A percentile compares a stretch with the other conserved stretches of the same genome.
These are phyloP conservation scores for Lerema accius DNA, from an alignment of 1,140 invertebrate species.

Conservation along the genomic window DNA sequence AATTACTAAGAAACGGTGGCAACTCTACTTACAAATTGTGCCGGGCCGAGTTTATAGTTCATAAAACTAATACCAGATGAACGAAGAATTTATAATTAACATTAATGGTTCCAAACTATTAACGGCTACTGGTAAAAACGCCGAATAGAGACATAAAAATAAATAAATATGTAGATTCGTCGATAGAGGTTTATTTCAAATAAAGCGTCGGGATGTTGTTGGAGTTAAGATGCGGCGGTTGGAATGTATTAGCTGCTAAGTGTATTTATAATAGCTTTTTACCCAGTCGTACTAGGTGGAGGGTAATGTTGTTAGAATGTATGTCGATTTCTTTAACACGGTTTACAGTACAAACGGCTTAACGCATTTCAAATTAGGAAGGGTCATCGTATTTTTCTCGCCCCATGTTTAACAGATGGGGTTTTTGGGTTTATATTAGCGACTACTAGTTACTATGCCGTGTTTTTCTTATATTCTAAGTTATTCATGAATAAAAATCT, in stretches of 20 bases:
- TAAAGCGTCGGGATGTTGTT: conserved; percentile 58
- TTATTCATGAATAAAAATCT: no score
- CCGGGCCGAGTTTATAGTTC: conserved; percentile 59
- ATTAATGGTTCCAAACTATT: conserved; percentile 74
- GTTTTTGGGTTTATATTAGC: no score
- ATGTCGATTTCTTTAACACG: no score
- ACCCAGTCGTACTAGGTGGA: no score
- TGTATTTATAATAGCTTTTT: not conserved
- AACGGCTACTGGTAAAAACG: conserved; percentile 76
- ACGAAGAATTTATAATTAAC: conserved; percentile 71
- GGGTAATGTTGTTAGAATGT: no score
- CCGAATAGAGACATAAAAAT: conserved; percentile 78
- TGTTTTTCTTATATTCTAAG: no score
- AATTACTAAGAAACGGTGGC: conserved; percentile 39
- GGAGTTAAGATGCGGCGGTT: conserved; percentile 53
- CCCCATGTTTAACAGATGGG: no score
- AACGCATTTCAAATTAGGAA: no score
- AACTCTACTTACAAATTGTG: conserved; percentile 70
- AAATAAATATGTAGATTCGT: conserved; percentile 76
- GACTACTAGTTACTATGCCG: no score
- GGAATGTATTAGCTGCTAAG: not conserved
- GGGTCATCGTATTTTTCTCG: no score
- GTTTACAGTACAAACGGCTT: no score
- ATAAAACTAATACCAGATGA: conserved; percentile 72
- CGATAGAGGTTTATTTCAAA: conserved; percentile 70